Conservation (phyloP, 53 echinoderm and acorn worm species). For the Temnopleurus reevesii region DNA sequence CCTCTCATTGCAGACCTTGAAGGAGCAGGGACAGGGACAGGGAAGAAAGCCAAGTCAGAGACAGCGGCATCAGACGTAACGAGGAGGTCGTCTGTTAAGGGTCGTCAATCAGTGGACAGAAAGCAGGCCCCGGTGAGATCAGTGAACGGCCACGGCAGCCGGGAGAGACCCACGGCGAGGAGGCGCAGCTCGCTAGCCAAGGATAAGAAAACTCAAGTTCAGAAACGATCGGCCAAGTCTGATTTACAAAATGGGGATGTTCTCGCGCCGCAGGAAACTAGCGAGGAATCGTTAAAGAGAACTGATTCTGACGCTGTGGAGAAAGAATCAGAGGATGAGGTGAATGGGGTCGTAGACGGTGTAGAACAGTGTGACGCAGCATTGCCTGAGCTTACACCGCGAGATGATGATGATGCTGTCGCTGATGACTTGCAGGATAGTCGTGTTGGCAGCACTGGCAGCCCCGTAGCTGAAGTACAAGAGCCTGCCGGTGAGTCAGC, state of each 20-base stretch:
- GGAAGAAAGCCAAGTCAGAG: conserved; percentile 56
- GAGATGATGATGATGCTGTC: not conserved
- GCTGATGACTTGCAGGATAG: conserved; percentile 41
- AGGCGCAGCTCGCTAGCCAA: conserved; percentile 32
- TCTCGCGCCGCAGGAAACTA: not conserved
- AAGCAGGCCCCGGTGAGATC: conserved; percentile 35
- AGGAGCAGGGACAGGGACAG: conserved; percentile 52
- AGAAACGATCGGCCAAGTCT: conserved; percentile 12
- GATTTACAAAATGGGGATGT: conserved; percentile 20
- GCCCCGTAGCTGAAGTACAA: not conserved
- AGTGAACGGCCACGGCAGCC: conserved; percentile 36
- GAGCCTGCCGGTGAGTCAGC: conserved; percentile 44
- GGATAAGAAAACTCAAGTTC: conserved; percentile 31
- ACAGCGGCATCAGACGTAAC: conserved; percentile 43
- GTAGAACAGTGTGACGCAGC: conserved; percentile 10
- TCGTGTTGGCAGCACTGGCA: not conserved
- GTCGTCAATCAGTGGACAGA: conserved; percentile 53
- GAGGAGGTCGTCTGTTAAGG: conserved; percentile 53
- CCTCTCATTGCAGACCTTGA: conserved; percentile 47
- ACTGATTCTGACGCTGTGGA: not conserved
- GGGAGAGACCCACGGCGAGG: conserved; percentile 37
- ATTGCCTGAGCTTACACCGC: not conserved
- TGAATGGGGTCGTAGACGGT: not conserved
- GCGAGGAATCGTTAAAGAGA: not conserved
- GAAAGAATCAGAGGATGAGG: not conserved